Conservation (phyloP, 2,888 invertebrate species). For the Andrena bucephala region DNA sequence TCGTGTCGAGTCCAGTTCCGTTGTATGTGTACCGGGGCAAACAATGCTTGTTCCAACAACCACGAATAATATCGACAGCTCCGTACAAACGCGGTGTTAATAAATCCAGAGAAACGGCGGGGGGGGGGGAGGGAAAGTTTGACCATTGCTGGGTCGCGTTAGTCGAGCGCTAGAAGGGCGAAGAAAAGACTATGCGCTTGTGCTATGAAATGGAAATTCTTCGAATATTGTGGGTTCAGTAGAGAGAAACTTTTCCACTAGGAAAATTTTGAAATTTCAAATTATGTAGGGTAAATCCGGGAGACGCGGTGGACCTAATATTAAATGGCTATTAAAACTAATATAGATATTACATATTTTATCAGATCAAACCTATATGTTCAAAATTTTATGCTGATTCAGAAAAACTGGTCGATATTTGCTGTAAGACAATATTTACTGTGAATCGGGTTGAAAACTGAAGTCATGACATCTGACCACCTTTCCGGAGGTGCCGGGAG, state of each 20-base stretch:
- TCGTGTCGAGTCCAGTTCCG: constrained; percentile 67
- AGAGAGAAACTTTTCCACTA: background rate
- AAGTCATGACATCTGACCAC: no score
- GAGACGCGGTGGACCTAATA: no score
- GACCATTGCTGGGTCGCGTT: background rate
- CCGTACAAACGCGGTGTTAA: constrained; percentile 61
- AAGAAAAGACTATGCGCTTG: background rate
- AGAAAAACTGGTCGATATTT: no score
- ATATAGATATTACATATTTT: no score
- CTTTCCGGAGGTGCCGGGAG: no score
- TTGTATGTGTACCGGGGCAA: constrained; percentile 49
- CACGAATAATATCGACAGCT: constrained; percentile 72
- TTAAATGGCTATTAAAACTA: no score
- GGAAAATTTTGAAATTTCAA: background rate
- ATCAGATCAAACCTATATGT: no score
- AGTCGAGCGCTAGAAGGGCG: background rate
- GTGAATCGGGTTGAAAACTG: no score
- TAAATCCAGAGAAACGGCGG: constrained; percentile 43
- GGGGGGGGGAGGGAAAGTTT: constrained; percentile 18
- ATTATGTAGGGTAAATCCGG: background rate
- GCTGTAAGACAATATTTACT: no score
- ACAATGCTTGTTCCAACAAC: constrained; percentile 62
- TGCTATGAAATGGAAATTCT: background rate
- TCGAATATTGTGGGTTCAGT: background rate
- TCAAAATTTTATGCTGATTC: no score